Evolutionary conservation across 2,888 invertebrate species (phyloP), one percentile per base, ranked within the genome.

Genomic region (Lordiphosa andalusiaca): DNA sequence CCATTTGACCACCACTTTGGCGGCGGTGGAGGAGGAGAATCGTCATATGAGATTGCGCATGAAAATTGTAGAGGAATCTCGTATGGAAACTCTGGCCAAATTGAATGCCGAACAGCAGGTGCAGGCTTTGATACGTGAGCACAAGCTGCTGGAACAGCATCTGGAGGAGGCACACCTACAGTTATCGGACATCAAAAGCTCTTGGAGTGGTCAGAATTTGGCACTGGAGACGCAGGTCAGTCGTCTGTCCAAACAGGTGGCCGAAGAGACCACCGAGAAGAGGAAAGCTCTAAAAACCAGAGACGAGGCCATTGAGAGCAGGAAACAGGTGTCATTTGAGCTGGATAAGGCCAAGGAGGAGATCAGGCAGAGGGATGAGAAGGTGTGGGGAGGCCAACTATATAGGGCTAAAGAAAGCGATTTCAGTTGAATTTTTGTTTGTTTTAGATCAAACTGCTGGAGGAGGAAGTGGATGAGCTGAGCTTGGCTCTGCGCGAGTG

Each of bases 141-240:
- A 93, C 50, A 92, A 92, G 67, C 87, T 95, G 21, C 90, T 96
- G 30, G 94, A 95, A 68, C 92, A 95, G 62, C 93, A 95, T 77
- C 89, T 97, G 57, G 95, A 95, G 76, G 97, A 97, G 85, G 93
- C 96, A 0, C 94, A 96, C 86, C 91, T 96, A 84, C 96, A 97
- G 88, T 90, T 97, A 33, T 94, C 95, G 0, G 96, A 97, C 82
- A 95, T 97, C 69, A 97, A 97, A 88, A 95, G 95, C 0, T 95
- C 95, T 0, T 97, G 97, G 97, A 96, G 96, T 82, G 95, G 95
- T 10, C 96, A 96, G 88, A 97, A 97, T 76, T 93, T 95, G 12
- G 93, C 95, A 0, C 90, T 97, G 38, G 97, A 97, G 88, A 95
- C 95, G n/a, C 97, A 97, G 92, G 94, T 95, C 65, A 95, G 94